These are phyloP conservation scores for Cecidostiba fungosa DNA, from an alignment of 2,888 invertebrate genomes.

Conservation along the genomic window DNA sequence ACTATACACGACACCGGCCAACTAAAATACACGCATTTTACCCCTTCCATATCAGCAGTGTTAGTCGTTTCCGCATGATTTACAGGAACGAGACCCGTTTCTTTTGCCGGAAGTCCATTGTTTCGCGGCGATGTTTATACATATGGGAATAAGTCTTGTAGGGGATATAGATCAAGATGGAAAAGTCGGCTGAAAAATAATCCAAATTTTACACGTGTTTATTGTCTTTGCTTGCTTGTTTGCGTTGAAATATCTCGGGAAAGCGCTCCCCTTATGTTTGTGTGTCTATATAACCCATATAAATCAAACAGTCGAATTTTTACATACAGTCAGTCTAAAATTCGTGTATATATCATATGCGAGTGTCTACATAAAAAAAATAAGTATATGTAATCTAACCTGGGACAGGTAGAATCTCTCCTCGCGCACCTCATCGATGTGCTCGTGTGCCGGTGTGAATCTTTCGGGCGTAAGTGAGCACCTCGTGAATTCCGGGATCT, in stretches of 20 bases:
- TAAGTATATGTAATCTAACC: slow-evolving; percentile 70
- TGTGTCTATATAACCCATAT: no score
- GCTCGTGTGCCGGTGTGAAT: slow-evolving; percentile 73
- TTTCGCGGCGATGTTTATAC: not conserved
- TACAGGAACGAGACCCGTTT: slow-evolving; percentile 3
- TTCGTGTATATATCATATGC: not conserved
- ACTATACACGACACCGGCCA: slow-evolving; percentile 22
- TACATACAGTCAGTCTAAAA: not conserved
- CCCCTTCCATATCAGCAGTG: slow-evolving; percentile 6
- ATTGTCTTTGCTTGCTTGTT: no score
- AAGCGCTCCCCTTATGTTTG: not conserved
- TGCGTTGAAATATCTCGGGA: not conserved
- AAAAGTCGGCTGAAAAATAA: not conserved
- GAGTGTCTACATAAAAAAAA: not conserved
- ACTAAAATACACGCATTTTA: slow-evolving; percentile 47
- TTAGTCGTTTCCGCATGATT: slow-evolving; percentile 32
- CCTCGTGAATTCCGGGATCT: slow-evolving; percentile 70
- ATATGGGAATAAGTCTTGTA: not conserved
- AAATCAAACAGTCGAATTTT: no score
- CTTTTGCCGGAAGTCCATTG: not conserved
- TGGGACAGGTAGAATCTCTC: slow-evolving; percentile 76
- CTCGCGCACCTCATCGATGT: slow-evolving; percentile 77
- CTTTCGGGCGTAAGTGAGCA: slow-evolving; percentile 68
- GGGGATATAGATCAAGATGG: no score
- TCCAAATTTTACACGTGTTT: not conserved